These are phyloP conservation scores for Stichopus horrens DNA, from an alignment of 53 echinoderm and acorn worm species.

Conservation along the genomic window DNA sequence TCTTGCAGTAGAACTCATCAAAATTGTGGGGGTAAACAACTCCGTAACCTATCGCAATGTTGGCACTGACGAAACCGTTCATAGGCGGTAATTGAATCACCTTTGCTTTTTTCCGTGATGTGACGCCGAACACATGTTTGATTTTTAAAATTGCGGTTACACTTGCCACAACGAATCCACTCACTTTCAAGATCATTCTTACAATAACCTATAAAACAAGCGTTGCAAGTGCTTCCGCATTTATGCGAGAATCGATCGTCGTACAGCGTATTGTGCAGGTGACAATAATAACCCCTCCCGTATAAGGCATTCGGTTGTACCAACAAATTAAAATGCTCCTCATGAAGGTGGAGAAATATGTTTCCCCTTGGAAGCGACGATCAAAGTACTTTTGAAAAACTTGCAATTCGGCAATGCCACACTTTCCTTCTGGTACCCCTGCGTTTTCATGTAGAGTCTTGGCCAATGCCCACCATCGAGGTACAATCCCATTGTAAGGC, in stretches of 20 bases:
- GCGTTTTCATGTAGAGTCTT: constrained; percentile 48
- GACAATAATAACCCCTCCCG: constrained; percentile 27
- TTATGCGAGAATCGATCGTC: neutral
- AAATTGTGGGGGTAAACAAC: neutral
- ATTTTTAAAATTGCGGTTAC: constrained; percentile 15
- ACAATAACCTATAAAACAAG: neutral
- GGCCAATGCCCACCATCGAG: constrained; percentile 43
- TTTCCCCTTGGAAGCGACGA: neutral
- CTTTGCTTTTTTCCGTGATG: constrained; percentile 8
- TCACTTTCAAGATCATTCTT: neutral
- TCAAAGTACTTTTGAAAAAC: neutral
- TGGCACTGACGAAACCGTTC: neutral
- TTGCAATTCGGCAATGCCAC: neutral
- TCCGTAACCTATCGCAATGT: neutral
- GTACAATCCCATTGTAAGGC: constrained; percentile 26
- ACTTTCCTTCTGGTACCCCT: neutral
- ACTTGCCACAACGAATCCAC: constrained; percentile 7
- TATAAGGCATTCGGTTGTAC: constrained; percentile 49
- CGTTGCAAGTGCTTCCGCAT: neutral
- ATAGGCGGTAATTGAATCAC: neutral
- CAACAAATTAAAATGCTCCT: neutral
- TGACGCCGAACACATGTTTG: neutral
- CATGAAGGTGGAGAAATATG: neutral
- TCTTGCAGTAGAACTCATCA: neutral
- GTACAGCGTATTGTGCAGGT: neutral